These are phyloP conservation scores for Rhinopithecus roxellana DNA, from an alignment of 2,113 vertebrate species.

Conservation along the genomic window DNA sequence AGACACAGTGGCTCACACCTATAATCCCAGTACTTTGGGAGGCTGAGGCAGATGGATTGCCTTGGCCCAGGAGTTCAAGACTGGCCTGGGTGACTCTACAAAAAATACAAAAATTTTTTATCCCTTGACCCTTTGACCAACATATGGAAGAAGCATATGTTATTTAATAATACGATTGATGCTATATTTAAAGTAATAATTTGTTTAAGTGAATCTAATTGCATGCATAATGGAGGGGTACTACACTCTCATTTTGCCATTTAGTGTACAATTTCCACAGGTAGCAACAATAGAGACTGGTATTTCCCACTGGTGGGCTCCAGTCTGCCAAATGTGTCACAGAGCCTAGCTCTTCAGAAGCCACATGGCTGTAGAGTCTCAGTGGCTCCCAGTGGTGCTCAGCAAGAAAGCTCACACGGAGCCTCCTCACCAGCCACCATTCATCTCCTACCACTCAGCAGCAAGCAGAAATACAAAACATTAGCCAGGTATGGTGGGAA, in stretches of 20 bases:
- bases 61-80: no score
- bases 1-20: no score
- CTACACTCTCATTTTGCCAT: not conserved
- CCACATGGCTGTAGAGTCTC: not conserved
- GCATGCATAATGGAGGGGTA: no score
- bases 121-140: no score
- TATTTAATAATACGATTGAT: slow-evolving; percentile 6
- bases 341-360: not conserved
- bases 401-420: not conserved
- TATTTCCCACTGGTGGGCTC: not conserved
- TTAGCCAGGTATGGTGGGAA: no score
- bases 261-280: not conserved
- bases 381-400: not conserved
- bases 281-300: not conserved
- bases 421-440: not conserved
- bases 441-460: not conserved
- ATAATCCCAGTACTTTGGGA: no score
- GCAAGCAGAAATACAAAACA: not conserved
- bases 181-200: not conserved
- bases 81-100: no score
- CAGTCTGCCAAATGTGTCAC: not conserved
- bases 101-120: no score
- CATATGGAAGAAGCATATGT: not conserved
- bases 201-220: not conserved
- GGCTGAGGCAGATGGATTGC: no score